Base-by-base conservation (phyloP, 2,113 vertebrate genomes). In the Gadus macrocephalus region DNA sequence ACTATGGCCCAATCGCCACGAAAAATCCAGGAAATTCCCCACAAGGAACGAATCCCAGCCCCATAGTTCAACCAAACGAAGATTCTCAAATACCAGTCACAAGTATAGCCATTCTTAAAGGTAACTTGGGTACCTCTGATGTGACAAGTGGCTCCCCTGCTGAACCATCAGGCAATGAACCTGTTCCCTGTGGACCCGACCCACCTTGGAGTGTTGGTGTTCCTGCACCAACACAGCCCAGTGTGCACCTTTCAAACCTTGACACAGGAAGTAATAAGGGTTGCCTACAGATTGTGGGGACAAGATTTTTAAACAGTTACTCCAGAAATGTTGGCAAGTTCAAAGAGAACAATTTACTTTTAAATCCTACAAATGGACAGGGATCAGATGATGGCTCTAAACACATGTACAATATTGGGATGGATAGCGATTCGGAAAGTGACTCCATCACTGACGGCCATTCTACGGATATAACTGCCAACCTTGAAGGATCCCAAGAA, bases 371-470 rank as follows among this genome's bases (percentile, higher is more conserved):
- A 19, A 68, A 75, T 76, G 68, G 25, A 0, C 80, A 88, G 12
- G 86, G 77, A 15, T 67, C 73, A 0, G 78, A 89, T 5, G 58
- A 28, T 0, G 68, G 70, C 16, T 87, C 86, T 20, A 86, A 90
- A 15, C 89, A 87, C 2, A 93, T 95, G 94, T 95, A 94, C 25
- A 89, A 87, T 0, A 80, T 89, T 62, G 90, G 81, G 0, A 92
- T 94, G 15, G 94, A 95, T 75, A 94, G 93, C 0, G 93, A 94
- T 31, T 95, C 93, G 0, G 93, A 93, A 8, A 16, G 93, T 0
- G 93, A 95, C 67, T 94, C 92, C 1, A 49, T 38, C 72, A 28
- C 64, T 61, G 66, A 76, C 61, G 75, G 67, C 66, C 70, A 78
- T 2, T 55, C 55, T 56, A 35, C 71, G 16, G 63, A 55, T 28